Evolutionary conservation across 2,113 vertebrate genomes (phyloP).

Genomic region (Elephantulus edwardii): DNA sequence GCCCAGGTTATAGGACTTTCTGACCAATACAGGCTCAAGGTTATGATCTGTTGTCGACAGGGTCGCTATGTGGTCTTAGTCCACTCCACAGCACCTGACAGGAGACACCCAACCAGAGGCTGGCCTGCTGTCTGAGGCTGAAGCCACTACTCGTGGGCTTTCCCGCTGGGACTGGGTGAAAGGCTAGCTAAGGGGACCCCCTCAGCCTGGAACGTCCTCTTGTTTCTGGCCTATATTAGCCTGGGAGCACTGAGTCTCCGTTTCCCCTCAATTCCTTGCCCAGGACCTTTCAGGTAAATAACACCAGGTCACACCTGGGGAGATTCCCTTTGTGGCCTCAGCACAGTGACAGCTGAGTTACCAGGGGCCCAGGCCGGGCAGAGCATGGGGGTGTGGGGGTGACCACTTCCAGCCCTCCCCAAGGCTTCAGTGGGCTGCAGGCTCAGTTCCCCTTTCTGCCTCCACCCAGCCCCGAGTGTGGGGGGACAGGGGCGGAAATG

Average conservation of each 20-base stretch:
- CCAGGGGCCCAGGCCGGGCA: not conserved
- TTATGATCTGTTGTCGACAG: too few species aligned
- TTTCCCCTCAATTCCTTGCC: constrained; percentile 10
- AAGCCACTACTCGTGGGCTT: not conserved
- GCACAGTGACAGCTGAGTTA: not conserved
- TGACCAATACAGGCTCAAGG: not conserved
- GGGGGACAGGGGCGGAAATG: too few species aligned
- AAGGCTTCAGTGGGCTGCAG: not conserved
- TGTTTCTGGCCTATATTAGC: not conserved
- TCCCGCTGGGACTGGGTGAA: not conserved
- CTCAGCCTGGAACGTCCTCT: not conserved
- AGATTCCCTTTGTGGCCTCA: not conserved
- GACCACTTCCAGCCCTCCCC: constrained; percentile 17
- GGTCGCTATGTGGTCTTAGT: too few species aligned
- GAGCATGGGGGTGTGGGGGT: not conserved
- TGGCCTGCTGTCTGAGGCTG: not conserved
- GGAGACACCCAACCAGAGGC: not conserved
- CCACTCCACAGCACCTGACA: too few species aligned
- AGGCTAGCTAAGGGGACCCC: not conserved
- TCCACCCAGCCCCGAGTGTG: constrained; percentile 65
- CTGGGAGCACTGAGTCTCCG: not conserved
- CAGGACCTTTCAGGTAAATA: not conserved
- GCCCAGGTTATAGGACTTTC: not conserved
- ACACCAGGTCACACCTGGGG: not conserved
- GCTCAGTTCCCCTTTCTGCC: constrained; percentile 73